Evolutionary conservation across 2,113 vertebrate genomes (phyloP), one percentile per base, ranked within the genome.

Genomic region (Phycodurus eques): DNA sequence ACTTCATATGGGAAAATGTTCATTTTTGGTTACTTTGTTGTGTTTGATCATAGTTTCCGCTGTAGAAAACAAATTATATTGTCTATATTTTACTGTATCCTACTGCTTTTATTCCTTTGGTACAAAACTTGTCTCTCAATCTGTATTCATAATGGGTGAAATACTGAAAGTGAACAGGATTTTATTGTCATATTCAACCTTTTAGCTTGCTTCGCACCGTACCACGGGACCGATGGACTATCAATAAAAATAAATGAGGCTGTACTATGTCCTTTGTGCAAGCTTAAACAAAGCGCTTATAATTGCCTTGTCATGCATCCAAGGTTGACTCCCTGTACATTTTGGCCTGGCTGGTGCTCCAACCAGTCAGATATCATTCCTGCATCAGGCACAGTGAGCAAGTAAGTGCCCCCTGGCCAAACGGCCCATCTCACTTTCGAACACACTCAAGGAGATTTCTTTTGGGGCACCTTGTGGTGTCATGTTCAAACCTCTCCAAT

Each of bases 341-440:
- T 74, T 69, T 72, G 69, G 83, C 70, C 72, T 22, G 13, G 78
- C 60, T 82, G 85, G 75, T 83, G 33, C 70, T 80, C 43, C 64
- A 90, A 93, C 92, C 92, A 83, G 92, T 93, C 87, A 0, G 86
- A 68, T 92, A 88, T 92, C 92, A 94, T 94, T 94, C 93, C 88
- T 91, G 76, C 83, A 85, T 56, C 85, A 88, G 84, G 86, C 83
- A 82, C 79, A 85, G 87, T 87, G 64, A 76, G 53, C 54, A 80
- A 75, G 64, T 47, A 80, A 75, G 64, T 47, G 44, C 64, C 43
- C 64, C 8, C 27, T 33, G 87, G 91, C 84, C 78, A 87, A 93
- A 93, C 92, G 80, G 90, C 88, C 77, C 70, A 62, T 69, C 63
- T 62, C 2, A 47, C 69, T 15, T n/a, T 59, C 19, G 11, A 73